Conservation (phyloP, 2,113 vertebrate genomes). For the Grantiella picta region DNA sequence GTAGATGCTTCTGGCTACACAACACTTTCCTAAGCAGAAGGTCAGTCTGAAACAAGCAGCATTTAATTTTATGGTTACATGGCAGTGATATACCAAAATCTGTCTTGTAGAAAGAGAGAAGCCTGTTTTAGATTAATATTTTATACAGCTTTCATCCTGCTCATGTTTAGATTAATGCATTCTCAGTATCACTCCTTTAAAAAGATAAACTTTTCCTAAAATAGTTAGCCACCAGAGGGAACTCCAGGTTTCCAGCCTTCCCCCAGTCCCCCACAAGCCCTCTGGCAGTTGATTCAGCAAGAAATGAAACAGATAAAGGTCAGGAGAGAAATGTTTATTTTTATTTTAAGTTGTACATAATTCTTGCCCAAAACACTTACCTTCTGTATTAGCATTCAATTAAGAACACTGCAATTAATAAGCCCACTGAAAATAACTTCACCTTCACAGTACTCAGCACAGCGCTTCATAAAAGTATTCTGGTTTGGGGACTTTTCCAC, state of each 20-base stretch:
- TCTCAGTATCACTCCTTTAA: background rate
- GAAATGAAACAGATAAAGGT: background rate
- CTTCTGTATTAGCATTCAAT: background rate
- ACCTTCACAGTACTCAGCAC: background rate
- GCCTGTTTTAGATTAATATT: background rate
- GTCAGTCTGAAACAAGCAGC: background rate
- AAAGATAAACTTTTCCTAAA: background rate
- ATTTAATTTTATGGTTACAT: background rate
- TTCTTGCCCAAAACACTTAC: background rate
- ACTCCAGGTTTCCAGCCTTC: background rate
- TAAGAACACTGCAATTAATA: background rate
- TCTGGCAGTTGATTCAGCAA: background rate
- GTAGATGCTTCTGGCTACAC: background rate
- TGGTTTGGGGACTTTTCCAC: background rate
- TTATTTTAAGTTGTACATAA: background rate
- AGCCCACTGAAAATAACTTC: background rate
- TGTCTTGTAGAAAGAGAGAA: background rate
- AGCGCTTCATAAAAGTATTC: background rate
- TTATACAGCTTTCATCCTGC: background rate
- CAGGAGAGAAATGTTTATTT: background rate
- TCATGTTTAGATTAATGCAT: background rate
- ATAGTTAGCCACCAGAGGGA: conserved; percentile 40
- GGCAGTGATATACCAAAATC: background rate
- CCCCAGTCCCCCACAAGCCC: fast-evolving
- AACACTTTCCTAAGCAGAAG: background rate